Conservation (phyloP, 2,888 invertebrate genomes). For the Melanchra persicariae region DNA sequence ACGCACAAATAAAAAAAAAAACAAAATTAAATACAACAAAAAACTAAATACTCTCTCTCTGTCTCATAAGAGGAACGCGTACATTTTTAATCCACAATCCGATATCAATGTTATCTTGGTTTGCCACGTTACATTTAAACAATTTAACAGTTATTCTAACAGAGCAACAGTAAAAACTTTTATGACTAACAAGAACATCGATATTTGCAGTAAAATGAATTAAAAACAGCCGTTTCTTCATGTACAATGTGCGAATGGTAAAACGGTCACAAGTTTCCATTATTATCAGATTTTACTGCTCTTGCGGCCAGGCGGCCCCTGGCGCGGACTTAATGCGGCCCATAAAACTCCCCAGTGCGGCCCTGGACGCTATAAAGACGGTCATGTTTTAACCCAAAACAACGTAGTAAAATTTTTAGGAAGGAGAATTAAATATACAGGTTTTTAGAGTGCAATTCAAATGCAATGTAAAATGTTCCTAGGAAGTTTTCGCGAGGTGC, state of each 20-base stretch:
- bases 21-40: too few relatives aligned
- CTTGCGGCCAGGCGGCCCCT: slow-evolving; percentile 58
- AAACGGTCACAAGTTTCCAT: slow-evolving; percentile 49
- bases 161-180: slow-evolving; percentile 7
- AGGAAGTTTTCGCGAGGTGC: neutral
- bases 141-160: too few relatives aligned
- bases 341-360: slow-evolving; percentile 52
- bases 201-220: slow-evolving; percentile 34
- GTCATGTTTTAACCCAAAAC: slow-evolving; percentile 39
- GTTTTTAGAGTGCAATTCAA: slow-evolving; percentile 17
- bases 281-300: slow-evolving; percentile 68
- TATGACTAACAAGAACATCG: slow-evolving; percentile 17
- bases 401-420: slow-evolving; percentile 44
- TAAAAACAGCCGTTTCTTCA: slow-evolving; percentile 34
- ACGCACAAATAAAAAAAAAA: too few relatives aligned
- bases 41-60: too few relatives aligned
- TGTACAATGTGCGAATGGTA: slow-evolving; percentile 54
- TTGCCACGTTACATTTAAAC: too few relatives aligned
- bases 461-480: slow-evolving; percentile 23
- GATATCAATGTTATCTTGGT: too few relatives aligned
- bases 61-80: too few relatives aligned
- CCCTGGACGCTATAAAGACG: slow-evolving; percentile 54
- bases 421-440: slow-evolving; percentile 30
- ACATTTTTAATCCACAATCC: too few relatives aligned
- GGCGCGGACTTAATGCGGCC: slow-evolving; percentile 61